Evolutionary conservation across 2,797 vertebrate genomes (phyloP), one percentile per base, ranked within the genome.

Genomic region (Lacerta viridis): DNA sequence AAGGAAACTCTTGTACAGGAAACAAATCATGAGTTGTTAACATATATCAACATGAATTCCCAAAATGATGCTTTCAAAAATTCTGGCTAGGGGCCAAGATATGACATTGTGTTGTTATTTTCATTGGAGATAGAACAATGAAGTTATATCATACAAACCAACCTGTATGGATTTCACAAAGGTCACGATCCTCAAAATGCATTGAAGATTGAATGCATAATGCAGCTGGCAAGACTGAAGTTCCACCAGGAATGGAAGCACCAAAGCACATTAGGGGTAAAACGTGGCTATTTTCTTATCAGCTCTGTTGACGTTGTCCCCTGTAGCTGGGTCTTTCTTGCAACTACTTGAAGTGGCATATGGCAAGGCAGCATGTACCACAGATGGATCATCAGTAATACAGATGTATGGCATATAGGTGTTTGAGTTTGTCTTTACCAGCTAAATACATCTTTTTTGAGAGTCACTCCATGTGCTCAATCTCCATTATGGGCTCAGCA

Each of bases 361-460:
- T 92, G 92, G 93, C 87, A 85, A 10, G 18, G 90, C 94, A 93
- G 86, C 75, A 85, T 89, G 80, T 87, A 85, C 81, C 91, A 66
- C 95, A 96, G 95, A 96, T 95, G 93, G 92, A 90, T 82, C 92
- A 90, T 83, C 92, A 95, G 93, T 92, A 95, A 94, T 87, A 86
- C 1, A 82, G 87, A 95, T 94, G 95, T 96, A 94, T 95, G 94
- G 92, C 90, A 94, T 59, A 80, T 93, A 92, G 93, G 90, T 96
- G 91, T 93, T 94, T 84, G 85, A 91, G 89, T 94, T 91, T 84
- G 18, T 86, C 59, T 90, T 89, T 96, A 91, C 91, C 94, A 96
- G 82, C 76, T 91, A 3, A 90, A 93, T 86, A 90, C 84, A 87
- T 93, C 41, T 87, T 91, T 93, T 23, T 87, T 88, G 68, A 64